Conservation (phyloP, 2,888 invertebrate species). For the Nephrocerus scutellatus region DNA sequence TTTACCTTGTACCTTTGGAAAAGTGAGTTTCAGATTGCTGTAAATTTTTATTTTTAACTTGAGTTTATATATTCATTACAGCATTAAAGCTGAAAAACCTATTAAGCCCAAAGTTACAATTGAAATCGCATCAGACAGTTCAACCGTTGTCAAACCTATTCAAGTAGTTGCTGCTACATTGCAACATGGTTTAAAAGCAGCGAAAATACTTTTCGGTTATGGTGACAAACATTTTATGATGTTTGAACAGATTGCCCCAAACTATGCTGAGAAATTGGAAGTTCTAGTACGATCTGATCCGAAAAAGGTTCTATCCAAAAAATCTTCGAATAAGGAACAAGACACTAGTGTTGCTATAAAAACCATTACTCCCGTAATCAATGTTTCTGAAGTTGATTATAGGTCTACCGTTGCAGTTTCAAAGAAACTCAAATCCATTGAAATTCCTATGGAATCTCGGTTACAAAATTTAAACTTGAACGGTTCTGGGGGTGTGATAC, state of each 20-base stretch:
- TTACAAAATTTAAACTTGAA: constrained; percentile 70
- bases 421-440: constrained; percentile 33
- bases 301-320: constrained; percentile 28
- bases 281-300: constrained; percentile 42
- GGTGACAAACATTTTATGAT: constrained; percentile 53
- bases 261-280: constrained; percentile 52
- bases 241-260: constrained; percentile 56
- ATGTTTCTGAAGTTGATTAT: constrained; percentile 35
- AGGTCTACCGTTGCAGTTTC: constrained; percentile 32
- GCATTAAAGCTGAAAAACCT: constrained; percentile 51
- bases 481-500: constrained; percentile 48
- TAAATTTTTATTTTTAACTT: not conserved
- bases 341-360: constrained; percentile 29
- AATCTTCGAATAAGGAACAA: constrained; percentile 21
- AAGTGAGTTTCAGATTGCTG: constrained; percentile 48
- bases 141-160: constrained; percentile 51
- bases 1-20: constrained; percentile 70
- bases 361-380: constrained; percentile 33
- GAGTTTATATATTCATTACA: constrained; percentile 18
- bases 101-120: constrained; percentile 58
- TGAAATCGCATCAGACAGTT: constrained; percentile 54
- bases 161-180: constrained; percentile 50
- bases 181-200: constrained; percentile 34
- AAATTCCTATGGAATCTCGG: constrained; percentile 69
- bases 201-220: constrained; percentile 53